Evolutionary conservation across 1,140 invertebrate species (phyloP), one percentile per base, ranked within the genome.

Genomic region (Hypsibius dujardini): DNA sequence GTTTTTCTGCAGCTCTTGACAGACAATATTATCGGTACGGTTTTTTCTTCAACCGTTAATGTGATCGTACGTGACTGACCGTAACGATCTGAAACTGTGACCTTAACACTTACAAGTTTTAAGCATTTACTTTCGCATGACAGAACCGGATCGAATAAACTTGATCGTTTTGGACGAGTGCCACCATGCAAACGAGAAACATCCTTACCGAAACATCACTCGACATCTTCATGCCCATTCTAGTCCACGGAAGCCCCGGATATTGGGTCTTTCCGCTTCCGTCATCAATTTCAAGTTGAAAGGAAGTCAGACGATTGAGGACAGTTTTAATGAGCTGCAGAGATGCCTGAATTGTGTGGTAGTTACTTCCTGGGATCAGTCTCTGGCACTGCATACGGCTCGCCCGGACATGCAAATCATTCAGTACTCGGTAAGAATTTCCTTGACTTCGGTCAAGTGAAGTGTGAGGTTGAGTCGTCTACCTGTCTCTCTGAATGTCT

Each of bases 101-200:
- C n/a, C n/a, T n/a, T n/a, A n/a, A n/a, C n/a, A n/a, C n/a, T n/a
- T n/a, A n/a, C n/a, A n/a, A n/a, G n/a, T n/a, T n/a, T n/a, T n/a
- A n/a, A n/a, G n/a, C n/a, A n/a, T n/a, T n/a, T n/a, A n/a, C n/a
- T n/a, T n/a, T n/a, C n/a, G n/a, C n/a, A n/a, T n/a, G n/a, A n/a
- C n/a, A n/a, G n/a, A n/a, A n/a, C n/a, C n/a, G 2, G 56, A 72
- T 40, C 60, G 77, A 14, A 70, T 80, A 3, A 81, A 81, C 71
- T 74, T 83, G 40, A 71, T 83, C 3, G 76, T 83, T 14, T 74
- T 83, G 67, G 82, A 83, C 74, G 80, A 83, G 72, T 83, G 82
- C 74, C 82, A 83, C 73, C 76, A 77, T 70, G 78, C 78, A 42
- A 59, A 81, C n/a, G 71, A 73, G 28, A 74, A 76, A 46, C 79